phyloP scores from a whole-genome alignment of 2,888 invertebrate species.

The Hetaerina titia region DNA sequence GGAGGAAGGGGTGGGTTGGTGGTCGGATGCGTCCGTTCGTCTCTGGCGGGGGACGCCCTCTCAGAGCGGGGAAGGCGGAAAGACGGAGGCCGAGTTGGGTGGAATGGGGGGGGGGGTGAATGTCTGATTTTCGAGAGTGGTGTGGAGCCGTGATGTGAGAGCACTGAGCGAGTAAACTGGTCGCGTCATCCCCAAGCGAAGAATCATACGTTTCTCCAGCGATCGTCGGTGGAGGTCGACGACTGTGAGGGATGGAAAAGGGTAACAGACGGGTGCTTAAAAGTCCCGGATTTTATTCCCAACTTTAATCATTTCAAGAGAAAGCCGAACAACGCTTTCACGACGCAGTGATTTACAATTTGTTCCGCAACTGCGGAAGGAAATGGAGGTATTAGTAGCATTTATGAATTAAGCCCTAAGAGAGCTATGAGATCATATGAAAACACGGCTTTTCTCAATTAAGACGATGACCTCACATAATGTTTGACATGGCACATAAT shows the following conservation, averaged over 20 bases:
- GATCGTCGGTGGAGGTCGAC: not conserved
- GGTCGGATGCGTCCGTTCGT: not conserved
- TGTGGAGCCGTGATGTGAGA: not conserved
- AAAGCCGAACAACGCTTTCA: not conserved
- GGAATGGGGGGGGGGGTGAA: too few species aligned
- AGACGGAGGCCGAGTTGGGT: not conserved
- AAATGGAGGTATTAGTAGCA: not conserved
- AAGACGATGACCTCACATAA: too few species aligned
- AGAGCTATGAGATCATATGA: too few species aligned
- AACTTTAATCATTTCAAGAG: not conserved
- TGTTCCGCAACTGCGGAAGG: not conserved
- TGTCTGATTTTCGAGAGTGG: conserved; percentile 3
- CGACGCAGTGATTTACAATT: not conserved
- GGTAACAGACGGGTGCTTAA: not conserved
- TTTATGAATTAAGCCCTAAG: not conserved
- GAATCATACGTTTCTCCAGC: not conserved
- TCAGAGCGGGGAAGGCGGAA: not conserved
- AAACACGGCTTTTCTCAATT: too few species aligned
- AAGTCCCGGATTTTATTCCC: not conserved
- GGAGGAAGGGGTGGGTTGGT: not conserved
- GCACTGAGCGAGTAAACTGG: not conserved
- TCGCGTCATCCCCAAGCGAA: conserved; percentile 1
- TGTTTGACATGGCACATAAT: too few species aligned
- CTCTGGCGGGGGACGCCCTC: not conserved
- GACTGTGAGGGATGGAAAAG: not conserved